A percentile compares a stretch with the other conserved stretches of the same genome.
phyloP scores from a whole-genome alignment of 2,113 vertebrate genomes.

The Typhlomys cinereus region DNA sequence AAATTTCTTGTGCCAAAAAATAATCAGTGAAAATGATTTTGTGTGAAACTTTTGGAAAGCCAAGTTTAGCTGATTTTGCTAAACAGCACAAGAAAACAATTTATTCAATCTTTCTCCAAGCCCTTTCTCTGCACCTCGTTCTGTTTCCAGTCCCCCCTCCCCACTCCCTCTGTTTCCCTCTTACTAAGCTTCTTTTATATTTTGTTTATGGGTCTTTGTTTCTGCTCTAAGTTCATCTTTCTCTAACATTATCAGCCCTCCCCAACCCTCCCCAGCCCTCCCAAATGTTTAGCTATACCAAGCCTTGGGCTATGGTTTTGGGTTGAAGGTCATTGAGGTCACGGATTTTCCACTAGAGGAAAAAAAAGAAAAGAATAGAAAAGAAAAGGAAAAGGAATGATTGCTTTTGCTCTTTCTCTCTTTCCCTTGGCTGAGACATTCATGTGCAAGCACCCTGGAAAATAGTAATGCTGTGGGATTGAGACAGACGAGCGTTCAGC shows the following conservation, averaged over 20 bases:
- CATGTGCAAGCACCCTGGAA: background rate
- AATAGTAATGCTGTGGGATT: constrained; percentile 21
- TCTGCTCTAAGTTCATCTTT: constrained; percentile 69
- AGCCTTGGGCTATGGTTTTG: constrained; percentile 74
- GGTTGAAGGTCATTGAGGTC: constrained; percentile 69
- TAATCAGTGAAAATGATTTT: constrained; percentile 83
- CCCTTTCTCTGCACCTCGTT: constrained; percentile 72
- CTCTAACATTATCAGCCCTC: constrained; percentile 58
- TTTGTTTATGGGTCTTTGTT: constrained; percentile 75
- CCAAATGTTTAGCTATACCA: constrained; percentile 49
- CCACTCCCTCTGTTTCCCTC: background rate
- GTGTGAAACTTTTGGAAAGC: constrained; percentile 82
- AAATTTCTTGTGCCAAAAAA: constrained; percentile 81
- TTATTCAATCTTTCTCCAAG: constrained; percentile 80
- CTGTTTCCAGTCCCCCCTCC: constrained; percentile 55
- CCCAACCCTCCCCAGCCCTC: background rate
- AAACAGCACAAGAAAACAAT: constrained; percentile 82
- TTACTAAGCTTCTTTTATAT: constrained; percentile 68
- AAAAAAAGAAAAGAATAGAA: constrained; percentile 34
- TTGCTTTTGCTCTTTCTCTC: constrained; percentile 60
- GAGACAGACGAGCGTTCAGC: background rate
- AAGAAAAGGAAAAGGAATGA: background rate
- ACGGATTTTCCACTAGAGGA: constrained; percentile 72
- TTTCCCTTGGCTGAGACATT: constrained; percentile 60
- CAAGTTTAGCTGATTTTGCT: constrained; percentile 82